Evolutionary conservation across 2,888 invertebrate genomes (phyloP), one percentile per base, ranked within the genome.

Genomic region (Heliconius aoede): DNA sequence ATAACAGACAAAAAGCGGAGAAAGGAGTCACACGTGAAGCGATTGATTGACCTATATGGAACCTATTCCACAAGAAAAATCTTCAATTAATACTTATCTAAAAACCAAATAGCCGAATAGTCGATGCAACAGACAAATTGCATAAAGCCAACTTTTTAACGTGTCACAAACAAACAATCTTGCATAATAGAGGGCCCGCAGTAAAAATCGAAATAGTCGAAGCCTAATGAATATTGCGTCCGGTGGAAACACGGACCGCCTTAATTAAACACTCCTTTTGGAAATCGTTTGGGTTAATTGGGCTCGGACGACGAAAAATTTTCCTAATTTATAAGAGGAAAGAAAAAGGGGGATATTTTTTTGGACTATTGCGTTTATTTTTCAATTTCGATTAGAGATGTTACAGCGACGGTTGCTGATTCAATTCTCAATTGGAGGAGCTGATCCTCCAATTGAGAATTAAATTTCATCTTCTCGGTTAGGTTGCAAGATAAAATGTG

Each of bases 171-270:
- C 67, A 36, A 36, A 74, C 51, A 65, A 67, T 36, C 67, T 74
- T 26, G 62, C 36, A 74, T 74, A 74, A 74, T 67, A 74, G 68
- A 69, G 51, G 51, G 51, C 68, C 30, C 68, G 51, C 32, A 55
- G 55, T 65, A 74, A 67, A 73, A 77, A 62, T 71, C 55, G 40
- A 73, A 76, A 73, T 68, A 58, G 74, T 74, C 69, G 75, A 72
- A 74, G 74, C 78, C 78, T 78, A 80, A 80, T 80, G 76, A 76
- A 75, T 76, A 80, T 80, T 78, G 76, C 72, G 76, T 61, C 28
- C 72, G 62, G 74, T 68, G 58, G 68, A 69, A 72, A 74, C 68
- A 68, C 71, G 51, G 71, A 75, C 76, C 74, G 75, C 78, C 75
- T 75, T 78, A 78, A 78, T 78, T 78, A 76, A 76, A 71, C 73